Conservation (phyloP, 1,140 invertebrate species). For the Cardiocondyla obscurior region DNA sequence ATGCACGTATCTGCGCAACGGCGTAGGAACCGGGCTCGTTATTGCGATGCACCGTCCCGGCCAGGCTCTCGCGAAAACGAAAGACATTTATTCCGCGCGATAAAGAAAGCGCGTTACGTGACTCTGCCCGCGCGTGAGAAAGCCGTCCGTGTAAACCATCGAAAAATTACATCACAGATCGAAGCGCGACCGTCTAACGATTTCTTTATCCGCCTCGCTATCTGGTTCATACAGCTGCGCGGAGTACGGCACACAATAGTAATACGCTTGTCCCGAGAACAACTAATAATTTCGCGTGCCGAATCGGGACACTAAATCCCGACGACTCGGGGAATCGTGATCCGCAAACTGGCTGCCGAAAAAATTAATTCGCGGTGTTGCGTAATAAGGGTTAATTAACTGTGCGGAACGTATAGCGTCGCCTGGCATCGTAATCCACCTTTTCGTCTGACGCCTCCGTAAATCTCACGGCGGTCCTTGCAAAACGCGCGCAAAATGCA, state of each 20-base stretch:
- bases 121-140: conserved; percentile 14
- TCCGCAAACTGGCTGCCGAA: too few relatives aligned
- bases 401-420: neutral
- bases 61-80: neutral
- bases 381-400: conserved; percentile 7
- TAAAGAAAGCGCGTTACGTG: conserved; percentile 23
- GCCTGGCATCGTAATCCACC: too few relatives aligned
- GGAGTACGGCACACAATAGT: too few relatives aligned
- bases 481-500: conserved; percentile 38
- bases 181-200: neutral
- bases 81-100: conserved; percentile 27
- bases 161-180: neutral
- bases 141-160: neutral
- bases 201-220: neutral
- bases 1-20: conserved; percentile 54
- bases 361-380: neutral
- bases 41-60: neutral
- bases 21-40: conserved; percentile 55
- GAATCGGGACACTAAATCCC: neutral
- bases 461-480: conserved; percentile 10
- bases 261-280: neutral
- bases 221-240: neutral
- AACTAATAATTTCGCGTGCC: neutral
- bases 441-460: too few relatives aligned
- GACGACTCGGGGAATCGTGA: neutral